Percentiles rank a stretch among this genome's conserved stretches.
Evolutionary conservation across 1,140 invertebrate species (phyloP).

Genomic region (Drosophila sp.): DNA sequence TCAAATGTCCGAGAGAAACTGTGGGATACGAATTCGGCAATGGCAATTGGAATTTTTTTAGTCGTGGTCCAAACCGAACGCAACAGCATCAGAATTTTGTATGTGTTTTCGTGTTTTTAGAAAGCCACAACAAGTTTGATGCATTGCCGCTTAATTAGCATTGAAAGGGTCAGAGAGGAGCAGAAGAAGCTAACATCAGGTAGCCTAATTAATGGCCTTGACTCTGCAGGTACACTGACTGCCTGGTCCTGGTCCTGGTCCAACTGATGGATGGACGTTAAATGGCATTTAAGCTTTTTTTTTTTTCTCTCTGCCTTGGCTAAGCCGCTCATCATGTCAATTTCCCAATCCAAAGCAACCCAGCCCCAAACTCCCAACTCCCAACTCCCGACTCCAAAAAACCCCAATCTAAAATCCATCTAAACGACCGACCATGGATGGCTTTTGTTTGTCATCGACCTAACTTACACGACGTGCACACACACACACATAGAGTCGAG

Average conservation of each 20-base stretch:
- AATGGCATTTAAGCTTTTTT: constrained; percentile 38
- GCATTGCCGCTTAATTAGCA: constrained; percentile 78
- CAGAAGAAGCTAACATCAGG: constrained; percentile 6
- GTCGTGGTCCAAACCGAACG: constrained; percentile 18
- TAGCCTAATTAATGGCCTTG: constrained; percentile 75
- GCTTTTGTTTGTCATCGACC: constrained; percentile 37
- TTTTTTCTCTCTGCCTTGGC: constrained; percentile 13
- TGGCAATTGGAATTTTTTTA: constrained; percentile 51
- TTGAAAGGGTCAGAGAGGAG: constrained; percentile 33
- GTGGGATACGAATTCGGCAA: constrained; percentile 16
- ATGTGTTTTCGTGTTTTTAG: constrained; percentile 39
- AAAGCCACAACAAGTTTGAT: constrained; percentile 66
- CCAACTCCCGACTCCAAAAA: not conserved
- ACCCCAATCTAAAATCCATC: not conserved
- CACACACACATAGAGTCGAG: constrained; percentile 20
- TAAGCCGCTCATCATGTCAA: constrained; percentile 32
- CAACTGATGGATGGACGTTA: constrained; percentile 35
- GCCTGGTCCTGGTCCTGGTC: constrained; percentile 8
- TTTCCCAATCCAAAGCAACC: constrained; percentile 18
- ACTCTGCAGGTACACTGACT: constrained; percentile 35
- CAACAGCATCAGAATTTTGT: constrained; percentile 59
- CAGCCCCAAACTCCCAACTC: constrained; percentile 14
- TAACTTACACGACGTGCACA: constrained; percentile 54
- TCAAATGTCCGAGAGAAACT: constrained; percentile 63
- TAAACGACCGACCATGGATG: constrained; percentile 16